Conservation (phyloP, 2,113 vertebrate species). For the Gnathonemus echidnorhynchus region DNA sequence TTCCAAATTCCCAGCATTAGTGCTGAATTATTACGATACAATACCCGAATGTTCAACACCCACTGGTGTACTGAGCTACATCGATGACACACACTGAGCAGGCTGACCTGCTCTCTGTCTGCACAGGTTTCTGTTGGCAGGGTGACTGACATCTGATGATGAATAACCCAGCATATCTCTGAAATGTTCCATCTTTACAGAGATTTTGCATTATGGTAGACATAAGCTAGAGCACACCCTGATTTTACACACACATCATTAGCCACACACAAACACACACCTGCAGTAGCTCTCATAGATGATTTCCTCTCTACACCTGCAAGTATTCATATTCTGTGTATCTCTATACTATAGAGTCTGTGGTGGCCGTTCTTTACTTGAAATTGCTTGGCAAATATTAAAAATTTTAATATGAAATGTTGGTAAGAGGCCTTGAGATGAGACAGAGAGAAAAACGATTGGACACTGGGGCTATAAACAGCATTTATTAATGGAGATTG, state of each 20-base stretch:
- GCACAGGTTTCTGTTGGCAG: not conserved
- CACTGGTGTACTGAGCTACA: not conserved
- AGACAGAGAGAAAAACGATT: not conserved
- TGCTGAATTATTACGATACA: not conserved
- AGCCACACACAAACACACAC: not conserved
- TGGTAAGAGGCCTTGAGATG: not conserved
- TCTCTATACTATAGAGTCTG: not conserved
- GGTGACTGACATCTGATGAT: not conserved
- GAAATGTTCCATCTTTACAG: not conserved
- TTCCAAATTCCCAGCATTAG: not conserved
- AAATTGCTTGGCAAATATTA: not conserved
- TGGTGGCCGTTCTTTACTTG: not conserved
- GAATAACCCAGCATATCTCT: not conserved
- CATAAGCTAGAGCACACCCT: not conserved
- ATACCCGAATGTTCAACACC: not conserved
- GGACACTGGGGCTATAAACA: not conserved
- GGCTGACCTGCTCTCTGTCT: not conserved
- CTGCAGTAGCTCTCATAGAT: not conserved
- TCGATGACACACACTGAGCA: not conserved
- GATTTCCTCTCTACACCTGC: not conserved
- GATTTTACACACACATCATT: not conserved
- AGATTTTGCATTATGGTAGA: too few relatives aligned
- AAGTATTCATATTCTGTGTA: not conserved
- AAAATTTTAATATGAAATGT: not conserved
- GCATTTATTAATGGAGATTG: not conserved